Evolutionary conservation across 2,113 vertebrate species (phyloP).

Genomic region (Pseudolaguvia tuberculata): DNA sequence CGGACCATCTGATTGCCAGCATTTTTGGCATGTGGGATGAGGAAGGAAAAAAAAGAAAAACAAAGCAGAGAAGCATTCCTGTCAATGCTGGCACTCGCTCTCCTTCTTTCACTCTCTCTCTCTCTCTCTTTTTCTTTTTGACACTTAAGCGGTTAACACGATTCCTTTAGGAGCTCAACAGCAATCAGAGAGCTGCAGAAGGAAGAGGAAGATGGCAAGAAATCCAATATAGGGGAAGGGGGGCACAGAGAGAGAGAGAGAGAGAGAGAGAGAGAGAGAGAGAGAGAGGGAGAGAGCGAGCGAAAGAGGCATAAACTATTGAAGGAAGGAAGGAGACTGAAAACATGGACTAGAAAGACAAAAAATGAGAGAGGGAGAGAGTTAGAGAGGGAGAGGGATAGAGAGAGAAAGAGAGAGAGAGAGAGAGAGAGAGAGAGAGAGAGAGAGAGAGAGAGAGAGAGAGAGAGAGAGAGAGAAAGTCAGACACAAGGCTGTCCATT

Average conservation of each 20-base stretch:
- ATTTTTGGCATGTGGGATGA: constrained; percentile 29
- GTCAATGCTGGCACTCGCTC: constrained; percentile 15
- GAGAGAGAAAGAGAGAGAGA: too few species aligned
- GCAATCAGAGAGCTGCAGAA: constrained; percentile 36
- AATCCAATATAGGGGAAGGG: constrained; percentile 23
- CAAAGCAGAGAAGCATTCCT: constrained; percentile 23
- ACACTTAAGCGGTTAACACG: constrained; percentile 45
- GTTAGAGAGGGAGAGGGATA: too few species aligned
- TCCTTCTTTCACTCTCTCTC: neutral
- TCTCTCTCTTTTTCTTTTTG: constrained; percentile 11
- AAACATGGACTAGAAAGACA: too few species aligned
- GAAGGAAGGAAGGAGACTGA: too few species aligned
- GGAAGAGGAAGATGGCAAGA: constrained; percentile 24
- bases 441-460: too few species aligned
- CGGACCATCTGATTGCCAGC: constrained; percentile 31
- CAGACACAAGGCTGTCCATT: too few species aligned
- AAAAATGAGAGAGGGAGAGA: too few species aligned
- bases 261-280: too few species aligned
- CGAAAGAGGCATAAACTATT: too few species aligned
- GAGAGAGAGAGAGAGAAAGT: too few species aligned
- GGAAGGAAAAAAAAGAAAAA: neutral
- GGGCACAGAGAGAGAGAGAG: neutral
- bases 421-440: too few species aligned
- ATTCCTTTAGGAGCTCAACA: constrained; percentile 38
- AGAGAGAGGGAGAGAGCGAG: too few species aligned